Conservation (phyloP, 2,888 invertebrate genomes). For the Spicauda simplicius region DNA sequence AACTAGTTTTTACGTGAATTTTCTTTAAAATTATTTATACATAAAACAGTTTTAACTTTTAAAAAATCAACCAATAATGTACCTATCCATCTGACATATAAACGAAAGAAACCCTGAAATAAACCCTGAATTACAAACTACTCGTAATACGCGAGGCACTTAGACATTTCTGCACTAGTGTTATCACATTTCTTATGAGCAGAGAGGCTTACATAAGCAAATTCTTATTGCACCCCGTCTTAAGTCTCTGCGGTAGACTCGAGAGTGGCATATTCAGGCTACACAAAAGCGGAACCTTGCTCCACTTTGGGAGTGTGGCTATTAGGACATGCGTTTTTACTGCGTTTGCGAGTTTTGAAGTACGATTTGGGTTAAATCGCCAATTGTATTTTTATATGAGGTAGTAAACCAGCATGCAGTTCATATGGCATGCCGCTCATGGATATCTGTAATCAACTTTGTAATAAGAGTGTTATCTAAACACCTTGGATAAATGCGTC, state of each 20-base stretch:
- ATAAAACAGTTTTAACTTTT: no score
- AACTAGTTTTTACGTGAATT: no score
- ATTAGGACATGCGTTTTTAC: slow-evolving; percentile 19
- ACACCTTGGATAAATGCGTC: no score
- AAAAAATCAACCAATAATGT: no score
- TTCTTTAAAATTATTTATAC: no score
- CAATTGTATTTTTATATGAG: no score
- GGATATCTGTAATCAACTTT: no score
- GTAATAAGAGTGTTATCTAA: no score
- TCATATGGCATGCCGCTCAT: no score
- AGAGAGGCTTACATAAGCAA: slow-evolving; percentile 24
- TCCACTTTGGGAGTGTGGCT: slow-evolving; percentile 14
- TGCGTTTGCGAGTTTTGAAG: slow-evolving; percentile 4
- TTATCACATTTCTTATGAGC: slow-evolving; percentile 15
- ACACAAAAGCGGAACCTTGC: slow-evolving; percentile 27
- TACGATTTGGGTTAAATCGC: neutral
- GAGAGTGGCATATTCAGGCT: slow-evolving; percentile 19
- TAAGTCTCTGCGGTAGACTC: slow-evolving; percentile 17
- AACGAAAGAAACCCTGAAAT: no score
- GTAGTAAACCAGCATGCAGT: no score
- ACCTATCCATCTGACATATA: no score
- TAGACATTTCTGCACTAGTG: neutral
- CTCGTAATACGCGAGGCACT: neutral
- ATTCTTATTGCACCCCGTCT: slow-evolving; percentile 27
- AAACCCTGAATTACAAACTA: neutral